Percentiles rank a stretch among this genome's conserved stretches.
Evolutionary conservation across 2,888 invertebrate species (phyloP).

Genomic region (Creontiades dilutus): DNA sequence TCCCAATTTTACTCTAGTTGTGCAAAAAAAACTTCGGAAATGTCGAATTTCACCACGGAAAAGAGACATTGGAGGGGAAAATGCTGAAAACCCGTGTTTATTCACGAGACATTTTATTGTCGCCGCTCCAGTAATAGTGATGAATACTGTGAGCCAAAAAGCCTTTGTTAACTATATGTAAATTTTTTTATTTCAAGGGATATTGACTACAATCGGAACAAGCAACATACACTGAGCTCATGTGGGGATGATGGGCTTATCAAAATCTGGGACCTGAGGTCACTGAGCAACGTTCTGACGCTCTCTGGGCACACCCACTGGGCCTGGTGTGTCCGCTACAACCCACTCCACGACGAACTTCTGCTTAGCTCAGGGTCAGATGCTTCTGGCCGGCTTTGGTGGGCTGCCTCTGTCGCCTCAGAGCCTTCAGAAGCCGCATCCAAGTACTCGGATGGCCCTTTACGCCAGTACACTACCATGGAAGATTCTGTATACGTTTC

Average conservation of each 20-base stretch:
- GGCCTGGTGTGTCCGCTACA: slow-evolving; percentile 83
- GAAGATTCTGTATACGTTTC: slow-evolving; percentile 98
- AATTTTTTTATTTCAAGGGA: slow-evolving; percentile 81
- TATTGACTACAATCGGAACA: slow-evolving; percentile 98
- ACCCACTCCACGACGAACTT: slow-evolving; percentile 97
- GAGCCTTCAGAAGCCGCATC: slow-evolving; percentile 82
- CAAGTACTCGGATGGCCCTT: slow-evolving; percentile 90
- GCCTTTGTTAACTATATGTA: no score
- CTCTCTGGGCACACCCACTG: slow-evolving; percentile 93
- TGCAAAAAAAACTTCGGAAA: no score
- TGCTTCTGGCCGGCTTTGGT: slow-evolving; percentile 84
- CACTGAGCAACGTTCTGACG: slow-evolving; percentile 86
- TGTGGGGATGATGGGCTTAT: slow-evolving; percentile 97
- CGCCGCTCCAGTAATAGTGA: no score
- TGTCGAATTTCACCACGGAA: no score
- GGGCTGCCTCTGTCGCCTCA: slow-evolving; percentile 92
- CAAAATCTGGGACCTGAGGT: slow-evolving; percentile 97
- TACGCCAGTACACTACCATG: slow-evolving; percentile 96
- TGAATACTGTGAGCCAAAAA: no score
- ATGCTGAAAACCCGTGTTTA: no score
- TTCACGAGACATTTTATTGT: no score
- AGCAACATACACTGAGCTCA: slow-evolving; percentile 94
- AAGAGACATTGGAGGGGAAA: no score
- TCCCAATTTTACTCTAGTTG: no score
- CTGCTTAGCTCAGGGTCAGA: slow-evolving; percentile 96